These are phyloP conservation scores for Tetrapedia diversipes DNA, from an alignment of 2,888 invertebrate genomes.

Conservation along the genomic window DNA sequence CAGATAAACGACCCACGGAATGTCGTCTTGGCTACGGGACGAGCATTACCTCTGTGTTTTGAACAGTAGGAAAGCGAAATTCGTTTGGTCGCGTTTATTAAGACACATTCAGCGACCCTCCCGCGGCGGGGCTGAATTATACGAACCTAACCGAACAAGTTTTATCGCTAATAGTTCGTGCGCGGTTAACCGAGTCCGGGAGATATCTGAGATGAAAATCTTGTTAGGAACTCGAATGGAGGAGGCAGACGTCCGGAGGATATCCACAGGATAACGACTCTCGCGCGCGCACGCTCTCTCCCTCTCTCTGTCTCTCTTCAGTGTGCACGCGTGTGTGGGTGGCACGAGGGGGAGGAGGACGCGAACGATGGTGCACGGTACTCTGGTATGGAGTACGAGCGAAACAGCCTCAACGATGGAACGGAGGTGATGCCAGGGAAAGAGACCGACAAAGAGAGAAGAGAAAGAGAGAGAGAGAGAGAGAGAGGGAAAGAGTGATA, in stretches of 20 bases:
- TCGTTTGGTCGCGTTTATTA: constrained; percentile 44
- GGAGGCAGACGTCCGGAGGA: constrained; percentile 68
- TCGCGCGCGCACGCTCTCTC: too few species aligned
- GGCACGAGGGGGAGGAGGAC: constrained; percentile 13
- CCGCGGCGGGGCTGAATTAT: constrained; percentile 30
- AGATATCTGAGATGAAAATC: constrained; percentile 69
- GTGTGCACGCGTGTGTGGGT: too few species aligned
- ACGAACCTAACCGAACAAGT: constrained; percentile 65
- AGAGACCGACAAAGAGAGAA: constrained; percentile 23
- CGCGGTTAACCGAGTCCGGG: constrained; percentile 58
- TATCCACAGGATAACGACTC: constrained; percentile 69
- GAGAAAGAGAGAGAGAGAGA: constrained; percentile 10
- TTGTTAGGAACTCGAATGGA: constrained; percentile 69
- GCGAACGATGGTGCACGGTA: too few species aligned
- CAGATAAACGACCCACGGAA: constrained; percentile 4
- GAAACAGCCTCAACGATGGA: constrained; percentile 30
- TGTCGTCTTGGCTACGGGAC: not conserved
- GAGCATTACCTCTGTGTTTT: too few species aligned
- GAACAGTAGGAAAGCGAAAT: constrained; percentile 28
- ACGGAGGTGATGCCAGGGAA: constrained; percentile 30
- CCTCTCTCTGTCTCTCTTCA: too few species aligned
- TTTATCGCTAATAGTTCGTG: constrained; percentile 67
- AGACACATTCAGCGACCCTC: constrained; percentile 38
- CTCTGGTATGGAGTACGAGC: constrained; percentile 44
- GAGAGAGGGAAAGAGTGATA: constrained; percentile 21